Percentiles rank a stretch among this genome's conserved stretches.
phyloP scores from a whole-genome alignment of 2,113 vertebrate species.

The Bostrychus sinensis region DNA sequence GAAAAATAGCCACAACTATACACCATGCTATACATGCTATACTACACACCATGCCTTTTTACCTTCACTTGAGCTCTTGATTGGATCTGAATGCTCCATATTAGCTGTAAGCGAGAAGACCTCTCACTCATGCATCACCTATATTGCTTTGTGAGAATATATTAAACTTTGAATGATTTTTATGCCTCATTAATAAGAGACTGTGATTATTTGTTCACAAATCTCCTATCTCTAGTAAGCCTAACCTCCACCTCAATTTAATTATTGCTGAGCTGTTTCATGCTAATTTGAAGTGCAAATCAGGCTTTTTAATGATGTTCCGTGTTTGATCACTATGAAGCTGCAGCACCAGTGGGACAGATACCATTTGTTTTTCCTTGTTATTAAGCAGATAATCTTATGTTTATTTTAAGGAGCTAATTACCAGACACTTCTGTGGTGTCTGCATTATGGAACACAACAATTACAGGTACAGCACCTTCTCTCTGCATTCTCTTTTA shows the following conservation, averaged over 20 bases:
- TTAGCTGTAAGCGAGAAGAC: conserved; percentile 27
- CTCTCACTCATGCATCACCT: conserved; percentile 17
- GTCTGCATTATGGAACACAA: conserved; percentile 23
- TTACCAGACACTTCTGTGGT: conserved; percentile 58
- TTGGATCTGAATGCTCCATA: conserved; percentile 25
- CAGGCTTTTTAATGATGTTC: conserved; percentile 55
- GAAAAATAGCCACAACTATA: not conserved
- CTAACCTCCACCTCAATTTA: conserved; percentile 64
- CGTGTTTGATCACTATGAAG: conserved; percentile 47
- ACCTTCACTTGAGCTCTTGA: conserved; percentile 22
- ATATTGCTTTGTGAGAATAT: conserved; percentile 9
- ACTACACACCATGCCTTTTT: conserved; percentile 11
- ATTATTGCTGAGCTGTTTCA: conserved; percentile 57
- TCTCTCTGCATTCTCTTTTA: not conserved
- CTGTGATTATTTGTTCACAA: conserved; percentile 58
- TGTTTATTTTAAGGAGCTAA: conserved; percentile 68
- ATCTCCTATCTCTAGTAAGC: conserved; percentile 50
- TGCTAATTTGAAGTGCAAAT: conserved; percentile 66
- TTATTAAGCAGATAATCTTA: conserved; percentile 72
- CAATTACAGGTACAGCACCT: conserved; percentile 34
- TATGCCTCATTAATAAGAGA: conserved; percentile 48
- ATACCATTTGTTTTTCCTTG: conserved; percentile 62
- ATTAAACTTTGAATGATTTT: conserved; percentile 35
- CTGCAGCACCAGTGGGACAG: conserved; percentile 47
- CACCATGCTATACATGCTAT: not conserved